Evolutionary conservation across 2,797 vertebrate genomes (phyloP), one percentile per base, ranked within the genome.

Genomic region (Phylloscopus collybita): DNA sequence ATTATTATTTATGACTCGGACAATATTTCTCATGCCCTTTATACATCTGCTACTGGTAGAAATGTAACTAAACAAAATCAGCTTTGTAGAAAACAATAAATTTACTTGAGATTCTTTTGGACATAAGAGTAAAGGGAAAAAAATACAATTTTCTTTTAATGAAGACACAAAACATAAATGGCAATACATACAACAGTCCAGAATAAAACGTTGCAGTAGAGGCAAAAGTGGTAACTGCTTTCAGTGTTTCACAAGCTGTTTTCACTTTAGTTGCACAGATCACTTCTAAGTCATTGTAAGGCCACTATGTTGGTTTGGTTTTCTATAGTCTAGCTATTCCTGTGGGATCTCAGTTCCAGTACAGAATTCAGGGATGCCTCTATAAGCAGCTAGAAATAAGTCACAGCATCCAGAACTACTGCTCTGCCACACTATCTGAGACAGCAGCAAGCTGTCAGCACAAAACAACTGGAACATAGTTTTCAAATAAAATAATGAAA

Each of bases 21-120:
- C 30, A 72, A 34, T 92, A 89, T 78, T 87, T 90, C 75, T 69
- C 61, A 25, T 40, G 36, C 16, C 26, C 34, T 25, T 65, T 89
- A 71, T 53, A 15, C 36, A 69, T 44, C 50, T 57, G 54, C 61
- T 65, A 65, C 47, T 26, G 57, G 6, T 32, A 25, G 66, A 89
- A 92, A 72, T 65, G 47, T 80, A 92, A n/a, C 38, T 34, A 34
- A 82, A 25, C 45, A 90, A 90, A 90, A 83, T 59, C 51, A 95
- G 49, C n/a, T 81, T 70, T 70, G 79, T 38, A 60, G 27, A 88
- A 94, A 67, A 78, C 2, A 4, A 62, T 54, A 76, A 66, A 95
- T 82, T 88, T 34, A 59, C 30, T 49, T 64, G 29, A 79, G 40
- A 79, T 80, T 86, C 36, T 88, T 90, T n/a, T 56, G 61, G 74